phyloP scores from a whole-genome alignment of 2,113 vertebrate species.

The Platichthys stellatus region DNA sequence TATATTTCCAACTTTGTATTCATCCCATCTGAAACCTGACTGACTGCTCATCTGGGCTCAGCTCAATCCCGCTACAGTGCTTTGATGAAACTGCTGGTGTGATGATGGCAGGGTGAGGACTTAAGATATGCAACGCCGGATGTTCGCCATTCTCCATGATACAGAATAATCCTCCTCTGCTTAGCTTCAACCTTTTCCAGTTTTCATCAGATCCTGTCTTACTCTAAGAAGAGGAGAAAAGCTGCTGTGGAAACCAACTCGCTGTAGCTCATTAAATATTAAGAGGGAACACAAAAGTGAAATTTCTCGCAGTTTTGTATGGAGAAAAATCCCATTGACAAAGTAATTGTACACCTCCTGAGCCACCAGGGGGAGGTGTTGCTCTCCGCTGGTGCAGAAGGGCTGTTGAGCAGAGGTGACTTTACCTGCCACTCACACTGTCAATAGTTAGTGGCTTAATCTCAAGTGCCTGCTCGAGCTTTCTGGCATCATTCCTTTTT shows the following conservation, averaged over 20 bases:
- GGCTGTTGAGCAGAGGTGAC: constrained; percentile 53
- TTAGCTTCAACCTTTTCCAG: constrained; percentile 41
- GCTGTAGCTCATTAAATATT: constrained; percentile 19
- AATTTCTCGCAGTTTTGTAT: constrained; percentile 1
- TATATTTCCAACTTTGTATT: constrained; percentile 63
- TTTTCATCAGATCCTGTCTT: neutral
- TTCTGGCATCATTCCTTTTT: constrained; percentile 52
- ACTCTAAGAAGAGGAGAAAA: neutral
- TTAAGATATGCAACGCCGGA: constrained; percentile 16
- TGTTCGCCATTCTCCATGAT: constrained; percentile 27
- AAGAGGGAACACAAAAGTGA: neutral
- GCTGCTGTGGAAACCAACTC: constrained; percentile 40
- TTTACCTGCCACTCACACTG: constrained; percentile 72
- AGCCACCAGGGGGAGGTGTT: constrained; percentile 69
- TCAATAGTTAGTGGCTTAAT: constrained; percentile 71
- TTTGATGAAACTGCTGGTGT: neutral
- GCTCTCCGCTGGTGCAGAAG: constrained; percentile 36
- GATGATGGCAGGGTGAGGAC: neutral
- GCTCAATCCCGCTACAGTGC: neutral
- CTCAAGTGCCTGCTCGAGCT: constrained; percentile 57
- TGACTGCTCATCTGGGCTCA: constrained; percentile 36
- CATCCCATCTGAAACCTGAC: constrained; percentile 56
- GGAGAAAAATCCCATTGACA: neutral
- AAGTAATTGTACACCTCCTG: rapidly evolving
- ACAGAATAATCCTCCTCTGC: constrained; percentile 38